These are phyloP conservation scores for Peromyscus leucopus DNA, from an alignment of 2,113 vertebrate species.

Conservation along the genomic window DNA sequence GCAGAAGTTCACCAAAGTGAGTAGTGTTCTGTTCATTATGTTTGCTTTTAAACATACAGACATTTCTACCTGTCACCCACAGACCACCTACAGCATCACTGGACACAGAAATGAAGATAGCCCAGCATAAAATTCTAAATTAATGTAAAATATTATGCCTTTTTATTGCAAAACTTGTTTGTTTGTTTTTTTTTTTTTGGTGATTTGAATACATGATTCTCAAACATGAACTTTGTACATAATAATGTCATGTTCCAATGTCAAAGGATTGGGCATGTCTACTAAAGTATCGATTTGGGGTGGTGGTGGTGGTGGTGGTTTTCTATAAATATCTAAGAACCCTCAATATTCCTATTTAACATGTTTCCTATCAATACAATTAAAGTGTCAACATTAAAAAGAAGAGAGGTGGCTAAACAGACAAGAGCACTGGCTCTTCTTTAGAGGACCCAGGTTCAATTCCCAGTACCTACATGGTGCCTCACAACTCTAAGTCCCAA, in stretches of 20 bases:
- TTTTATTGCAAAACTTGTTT: background rate
- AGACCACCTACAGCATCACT: background rate
- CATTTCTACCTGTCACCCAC: background rate
- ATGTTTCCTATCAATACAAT: constrained; percentile 16
- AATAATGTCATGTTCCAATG: background rate
- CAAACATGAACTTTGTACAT: background rate
- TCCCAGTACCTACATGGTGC: background rate
- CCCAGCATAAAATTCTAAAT: too few relatives aligned
- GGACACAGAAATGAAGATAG: background rate
- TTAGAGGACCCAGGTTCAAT: background rate
- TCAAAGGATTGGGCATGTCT: background rate
- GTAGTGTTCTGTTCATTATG: background rate
- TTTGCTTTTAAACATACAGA: constrained; percentile 20
- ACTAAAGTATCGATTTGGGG: background rate
- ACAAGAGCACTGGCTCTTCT: background rate
- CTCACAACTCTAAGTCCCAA: background rate
- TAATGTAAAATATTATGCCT: background rate
- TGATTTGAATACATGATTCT: background rate
- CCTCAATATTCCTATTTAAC: background rate
- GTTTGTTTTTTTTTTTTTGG: too few relatives aligned
- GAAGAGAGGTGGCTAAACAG: background rate
- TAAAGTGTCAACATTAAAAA: constrained; percentile 48
- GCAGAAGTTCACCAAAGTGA: background rate
- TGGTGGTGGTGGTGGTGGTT: background rate
- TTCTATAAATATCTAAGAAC: constrained; percentile 20